Base-by-base conservation (phyloP, 2,888 invertebrate species). In the Augiades crinisus region DNA sequence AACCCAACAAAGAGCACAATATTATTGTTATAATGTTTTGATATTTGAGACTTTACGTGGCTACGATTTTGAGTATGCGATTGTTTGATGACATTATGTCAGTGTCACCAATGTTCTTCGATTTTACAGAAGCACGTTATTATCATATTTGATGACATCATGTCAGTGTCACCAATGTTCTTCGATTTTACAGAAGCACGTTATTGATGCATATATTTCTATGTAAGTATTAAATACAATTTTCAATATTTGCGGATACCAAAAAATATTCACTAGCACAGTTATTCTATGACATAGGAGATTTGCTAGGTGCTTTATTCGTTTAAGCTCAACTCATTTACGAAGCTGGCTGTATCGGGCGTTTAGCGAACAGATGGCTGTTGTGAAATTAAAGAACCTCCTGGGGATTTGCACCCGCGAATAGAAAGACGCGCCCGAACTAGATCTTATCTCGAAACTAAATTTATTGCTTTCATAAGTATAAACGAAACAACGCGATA, bases 281-380 rank as follows among this genome's bases (percentile, higher is more conserved):
- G 22, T 14, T 45, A 19, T 21, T 80, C 76, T 78, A 64, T 77
- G 78, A 56, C 62, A 53, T 65, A 61, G 67, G 71, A 67, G 67
- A 70, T 67, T 62, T 62, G 67, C 67, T 64, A 60, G 65, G 67
- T 66, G 71, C 68, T 69, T 73, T 71, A 71, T 76, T 76, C 71
- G 73, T 69, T 74, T 74, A 68, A 75, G 70, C 70, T 70, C 68
- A 70, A 72, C 66, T 78, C 74, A 77, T 78, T 78, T 80, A 75
- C 71, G 71, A 68, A 63, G 27, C 27, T 27, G 5, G 70, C 68
- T 72, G 78, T 74, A 79, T 81, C 78, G 75, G 73, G 69, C 66
- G 67, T 27, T 71, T 69, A 69, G 61, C 65, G 70, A 71, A 68
- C 70, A 63, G 67, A 66, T 70, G 60, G 69, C 59, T 60, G 59